Percentiles rank a stretch among this genome's conserved stretches.
phyloP scores from a whole-genome alignment of 2,113 vertebrate genomes.

The Oncorhynchus kisutch region DNA sequence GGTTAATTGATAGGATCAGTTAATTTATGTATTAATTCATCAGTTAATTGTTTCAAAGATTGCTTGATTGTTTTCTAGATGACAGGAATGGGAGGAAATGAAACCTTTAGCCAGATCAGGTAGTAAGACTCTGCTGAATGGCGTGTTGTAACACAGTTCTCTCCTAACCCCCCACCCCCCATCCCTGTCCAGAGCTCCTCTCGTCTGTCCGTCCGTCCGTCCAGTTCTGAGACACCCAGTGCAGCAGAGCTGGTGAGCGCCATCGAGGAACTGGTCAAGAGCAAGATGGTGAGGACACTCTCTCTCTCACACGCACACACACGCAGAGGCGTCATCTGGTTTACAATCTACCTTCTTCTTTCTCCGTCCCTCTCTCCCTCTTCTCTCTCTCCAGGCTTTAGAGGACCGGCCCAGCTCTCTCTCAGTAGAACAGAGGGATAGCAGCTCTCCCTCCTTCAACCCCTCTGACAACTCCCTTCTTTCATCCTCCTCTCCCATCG shows the following conservation, averaged over 20 bases:
- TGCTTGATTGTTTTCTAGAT: too few species aligned
- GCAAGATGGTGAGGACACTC: constrained; percentile 91
- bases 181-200: constrained; percentile 81
- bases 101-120: neutral
- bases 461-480: constrained; percentile 98
- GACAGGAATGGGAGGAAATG: too few species aligned
- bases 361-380: neutral
- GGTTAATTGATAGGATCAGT: too few species aligned
- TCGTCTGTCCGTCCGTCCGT: constrained; percentile 89
- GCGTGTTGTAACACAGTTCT: neutral
- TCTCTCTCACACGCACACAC: neutral
- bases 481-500: constrained; percentile 93
- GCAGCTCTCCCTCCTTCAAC: constrained; percentile 97
- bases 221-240: constrained; percentile 95
- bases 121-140: neutral
- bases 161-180: constrained; percentile 15
- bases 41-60: too few species aligned
- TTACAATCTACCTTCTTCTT: neutral
- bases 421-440: constrained; percentile 92
- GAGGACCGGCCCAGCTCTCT: constrained; percentile 96
- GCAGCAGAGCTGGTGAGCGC: constrained; percentile 97
- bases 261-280: constrained; percentile 98
- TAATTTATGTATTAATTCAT: too few species aligned
- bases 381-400: constrained; percentile 77
- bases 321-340: neutral